Conservation (phyloP, 2,797 vertebrate species). For the Sciurus carolinensis region DNA sequence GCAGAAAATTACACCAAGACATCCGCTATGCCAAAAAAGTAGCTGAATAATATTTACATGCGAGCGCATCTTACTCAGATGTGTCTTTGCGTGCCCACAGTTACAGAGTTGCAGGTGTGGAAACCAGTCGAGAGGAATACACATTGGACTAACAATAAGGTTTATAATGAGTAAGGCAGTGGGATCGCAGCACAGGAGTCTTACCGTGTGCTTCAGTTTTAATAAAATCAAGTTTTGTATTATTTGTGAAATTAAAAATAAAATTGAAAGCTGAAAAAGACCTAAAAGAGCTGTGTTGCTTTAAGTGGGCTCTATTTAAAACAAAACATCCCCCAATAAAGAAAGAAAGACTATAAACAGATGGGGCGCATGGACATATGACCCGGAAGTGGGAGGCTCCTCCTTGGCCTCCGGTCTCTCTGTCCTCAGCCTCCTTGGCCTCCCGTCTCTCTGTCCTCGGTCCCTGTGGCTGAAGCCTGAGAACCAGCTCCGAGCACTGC, state of each 20-base stretch:
- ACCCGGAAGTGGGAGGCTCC: accelerated
- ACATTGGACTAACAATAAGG: background rate
- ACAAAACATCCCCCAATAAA: background rate
- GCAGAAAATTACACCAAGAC: background rate
- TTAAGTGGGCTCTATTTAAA: background rate
- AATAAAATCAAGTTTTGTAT: background rate
- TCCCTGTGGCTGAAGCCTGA: background rate
- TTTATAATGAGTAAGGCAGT: background rate
- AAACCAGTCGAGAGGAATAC: background rate
- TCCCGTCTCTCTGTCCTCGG: background rate
- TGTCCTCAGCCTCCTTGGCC: background rate
- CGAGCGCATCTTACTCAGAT: background rate
- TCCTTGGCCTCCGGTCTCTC: background rate
- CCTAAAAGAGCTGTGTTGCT: background rate
- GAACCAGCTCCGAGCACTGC: background rate
- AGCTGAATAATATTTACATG: background rate
- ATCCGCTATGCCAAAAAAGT: background rate
- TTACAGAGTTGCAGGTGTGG: background rate
- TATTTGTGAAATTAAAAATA: conserved; percentile 45
- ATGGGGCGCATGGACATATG: accelerated
- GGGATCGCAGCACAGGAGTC: background rate
- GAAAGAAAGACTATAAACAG: background rate
- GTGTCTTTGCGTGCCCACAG: background rate
- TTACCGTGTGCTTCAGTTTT: conserved; percentile 4
- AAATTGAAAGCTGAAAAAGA: background rate